A percentile compares a stretch with the other conserved stretches of the same genome.
Conservation (phyloP, 2,113 vertebrate genomes). For the Gymnobelideus leadbeateri region DNA sequence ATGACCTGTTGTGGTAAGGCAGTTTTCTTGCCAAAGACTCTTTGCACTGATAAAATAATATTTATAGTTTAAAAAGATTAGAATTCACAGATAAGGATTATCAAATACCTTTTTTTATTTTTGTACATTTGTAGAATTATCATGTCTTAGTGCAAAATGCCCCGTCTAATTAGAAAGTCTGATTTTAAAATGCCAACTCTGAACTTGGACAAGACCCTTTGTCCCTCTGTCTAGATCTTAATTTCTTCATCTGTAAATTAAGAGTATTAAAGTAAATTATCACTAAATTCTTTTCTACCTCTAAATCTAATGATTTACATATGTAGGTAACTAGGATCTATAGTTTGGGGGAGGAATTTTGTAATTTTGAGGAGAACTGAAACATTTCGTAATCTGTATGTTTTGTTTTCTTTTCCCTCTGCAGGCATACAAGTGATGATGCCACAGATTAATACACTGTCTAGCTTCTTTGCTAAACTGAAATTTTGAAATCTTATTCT, state of each 20-base stretch:
- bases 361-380: neutral
- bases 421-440: neutral
- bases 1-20: neutral
- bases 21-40: neutral
- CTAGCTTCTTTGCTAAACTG: neutral
- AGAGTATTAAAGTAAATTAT: neutral
- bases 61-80: neutral
- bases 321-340: neutral
- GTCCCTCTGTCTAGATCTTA: neutral
- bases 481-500: neutral
- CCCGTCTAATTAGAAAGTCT: neutral
- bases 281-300: neutral
- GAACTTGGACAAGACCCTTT: neutral
- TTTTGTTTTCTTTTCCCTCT: neutral
- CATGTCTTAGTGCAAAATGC: neutral
- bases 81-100: neutral
- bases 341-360: too few relatives aligned
- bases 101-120: neutral
- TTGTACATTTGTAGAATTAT: neutral
- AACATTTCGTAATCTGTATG: neutral
- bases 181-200: neutral
- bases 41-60: neutral
- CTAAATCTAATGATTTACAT: neutral
- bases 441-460: slow-evolving; percentile 5
- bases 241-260: neutral